Evolutionary conservation across 2,113 vertebrate genomes (phyloP).

Genomic region (Columba livia): DNA sequence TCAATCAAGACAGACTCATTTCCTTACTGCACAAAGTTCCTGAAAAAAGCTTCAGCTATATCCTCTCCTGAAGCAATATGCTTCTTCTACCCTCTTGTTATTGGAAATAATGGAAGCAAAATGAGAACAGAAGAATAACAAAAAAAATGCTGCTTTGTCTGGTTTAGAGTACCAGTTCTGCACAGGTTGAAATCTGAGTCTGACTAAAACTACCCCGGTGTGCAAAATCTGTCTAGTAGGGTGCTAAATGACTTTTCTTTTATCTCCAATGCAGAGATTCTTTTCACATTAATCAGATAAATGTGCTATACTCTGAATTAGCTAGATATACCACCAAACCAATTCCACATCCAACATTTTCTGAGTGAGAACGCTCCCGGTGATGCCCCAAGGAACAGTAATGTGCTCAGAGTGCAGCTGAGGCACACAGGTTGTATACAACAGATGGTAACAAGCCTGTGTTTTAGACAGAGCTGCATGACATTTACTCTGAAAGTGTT

Average conservation of each 20-base stretch:
- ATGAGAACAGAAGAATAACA: background rate
- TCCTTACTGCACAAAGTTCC: background rate
- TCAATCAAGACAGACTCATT: background rate
- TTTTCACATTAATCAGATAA: background rate
- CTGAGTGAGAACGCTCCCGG: slow-evolving; percentile 9
- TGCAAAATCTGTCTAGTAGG: background rate
- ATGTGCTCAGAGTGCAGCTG: slow-evolving; percentile 15
- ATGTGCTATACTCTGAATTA: background rate
- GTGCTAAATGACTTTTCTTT: background rate
- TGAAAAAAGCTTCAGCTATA: background rate
- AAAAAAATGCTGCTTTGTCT: background rate
- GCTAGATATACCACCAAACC: background rate
- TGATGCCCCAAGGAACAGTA: background rate
- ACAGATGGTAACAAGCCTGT: slow-evolving; percentile 48
- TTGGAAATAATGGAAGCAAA: background rate
- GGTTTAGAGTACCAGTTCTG: background rate
- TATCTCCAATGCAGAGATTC: background rate
- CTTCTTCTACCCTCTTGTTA: background rate
- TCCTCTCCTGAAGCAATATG: background rate
- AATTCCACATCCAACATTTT: background rate
- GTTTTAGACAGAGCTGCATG: slow-evolving; percentile 23
- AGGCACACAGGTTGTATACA: slow-evolving; percentile 24
- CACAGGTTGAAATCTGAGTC: background rate
- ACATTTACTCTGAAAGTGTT: slow-evolving; percentile 23
- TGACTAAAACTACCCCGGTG: background rate